Evolutionary conservation across 2,113 vertebrate genomes (phyloP), one percentile per base, ranked within the genome.

Genomic region (Platanista minor): DNA sequence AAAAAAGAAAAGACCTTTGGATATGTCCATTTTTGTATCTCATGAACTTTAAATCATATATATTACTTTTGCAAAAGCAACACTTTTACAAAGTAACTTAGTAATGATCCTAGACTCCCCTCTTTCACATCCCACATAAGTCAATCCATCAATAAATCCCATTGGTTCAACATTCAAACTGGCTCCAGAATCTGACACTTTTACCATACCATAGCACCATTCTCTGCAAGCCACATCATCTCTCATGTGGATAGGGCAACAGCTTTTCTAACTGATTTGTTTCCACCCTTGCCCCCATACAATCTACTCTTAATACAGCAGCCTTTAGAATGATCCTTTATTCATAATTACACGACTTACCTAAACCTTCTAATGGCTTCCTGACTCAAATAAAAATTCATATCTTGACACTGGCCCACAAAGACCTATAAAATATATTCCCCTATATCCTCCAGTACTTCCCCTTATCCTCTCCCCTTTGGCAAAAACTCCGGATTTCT

Each of bases 381-480:
- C 74, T 31, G 36, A 95, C 20, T 43, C 52, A 84, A 93, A 93
- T 90, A 94, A 83, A 92, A 83, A 95, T 75, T 41, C 59, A 92
- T 39, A 33, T 84, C 31, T 82, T 90, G 17, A 66, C 64, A 81
- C 0, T 54, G n/a, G 41, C 13, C 62, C 49, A 91, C 23, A 67
- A 95, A 91, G 23, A 57, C 5, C 20, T 57, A 67, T 31, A 78
- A 91, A 67, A 62, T 62, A 86, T 18, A 39, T 41, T 20, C n/a
- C 36, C 75, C 31, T 29, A 29, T 46, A 90, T 77, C 21, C 14
- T n/a, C 33, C 3, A 78, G 20, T 41, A 90, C 9, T 49, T 77
- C 31, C 33, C 33, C 39, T 78, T 84, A 20, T 49, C 20, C n/a
- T 74, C 27, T 80, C n/a, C 46, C 82, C n/a, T 78, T 69, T 39